Evolutionary conservation across 2,888 invertebrate genomes (phyloP).

Genomic region (Cosmia trapezina): DNA sequence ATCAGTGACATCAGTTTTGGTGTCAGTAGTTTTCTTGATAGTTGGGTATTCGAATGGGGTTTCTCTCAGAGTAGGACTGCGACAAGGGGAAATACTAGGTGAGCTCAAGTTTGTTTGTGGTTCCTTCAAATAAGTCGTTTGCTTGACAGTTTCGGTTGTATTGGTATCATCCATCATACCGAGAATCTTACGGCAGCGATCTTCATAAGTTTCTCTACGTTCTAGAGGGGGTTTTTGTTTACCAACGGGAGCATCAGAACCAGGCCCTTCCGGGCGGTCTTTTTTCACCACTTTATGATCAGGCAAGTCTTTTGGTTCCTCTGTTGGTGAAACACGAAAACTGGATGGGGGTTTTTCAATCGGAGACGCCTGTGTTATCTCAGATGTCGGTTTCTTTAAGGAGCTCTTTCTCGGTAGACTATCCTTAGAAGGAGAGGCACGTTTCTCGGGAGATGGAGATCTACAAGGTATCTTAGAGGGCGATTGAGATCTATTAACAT

Average conservation of each 20-base stretch:
- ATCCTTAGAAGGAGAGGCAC: slow-evolving; percentile 74
- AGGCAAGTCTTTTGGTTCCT: slow-evolving; percentile 72
- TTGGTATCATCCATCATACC: slow-evolving; percentile 90
- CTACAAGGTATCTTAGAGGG: slow-evolving; percentile 85
- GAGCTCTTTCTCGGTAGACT: slow-evolving; percentile 86
- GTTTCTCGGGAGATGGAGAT: slow-evolving; percentile 84
- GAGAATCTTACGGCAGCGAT: slow-evolving; percentile 92
- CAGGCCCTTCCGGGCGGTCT: slow-evolving; percentile 72
- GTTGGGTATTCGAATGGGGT: slow-evolving; percentile 62
- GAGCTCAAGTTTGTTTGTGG: slow-evolving; percentile 71
- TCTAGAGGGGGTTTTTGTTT: slow-evolving; percentile 91
- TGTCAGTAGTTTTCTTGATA: slow-evolving; percentile 59
- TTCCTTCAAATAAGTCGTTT: slow-evolving; percentile 61
- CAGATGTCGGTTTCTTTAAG: slow-evolving; percentile 82
- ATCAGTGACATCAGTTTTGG: slow-evolving; percentile 67
- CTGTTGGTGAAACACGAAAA: slow-evolving; percentile 82
- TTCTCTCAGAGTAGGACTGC: slow-evolving; percentile 76
- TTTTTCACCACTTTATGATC: slow-evolving; percentile 77
- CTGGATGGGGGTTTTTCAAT: slow-evolving; percentile 84
- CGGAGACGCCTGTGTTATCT: slow-evolving; percentile 74
- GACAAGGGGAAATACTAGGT: slow-evolving; percentile 78
- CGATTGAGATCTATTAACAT: slow-evolving; percentile 74
- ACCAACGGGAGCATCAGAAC: slow-evolving; percentile 68
- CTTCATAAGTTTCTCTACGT: slow-evolving; percentile 93
- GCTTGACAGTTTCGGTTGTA: slow-evolving; percentile 63